phyloP scores from a whole-genome alignment of 2,888 invertebrate species.

The Pseudococcus viburni region DNA sequence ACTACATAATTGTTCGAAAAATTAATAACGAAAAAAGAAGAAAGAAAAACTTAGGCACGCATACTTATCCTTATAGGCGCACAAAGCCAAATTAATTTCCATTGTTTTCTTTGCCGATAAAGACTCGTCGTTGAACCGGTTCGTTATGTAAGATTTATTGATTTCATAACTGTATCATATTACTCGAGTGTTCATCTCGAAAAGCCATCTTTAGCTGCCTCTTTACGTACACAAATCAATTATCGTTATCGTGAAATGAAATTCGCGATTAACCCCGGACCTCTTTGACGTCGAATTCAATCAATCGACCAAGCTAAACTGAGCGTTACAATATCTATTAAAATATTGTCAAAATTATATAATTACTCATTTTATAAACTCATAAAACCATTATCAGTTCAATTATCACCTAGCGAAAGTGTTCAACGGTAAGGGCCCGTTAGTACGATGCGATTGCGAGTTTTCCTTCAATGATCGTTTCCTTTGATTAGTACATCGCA shows the following conservation, averaged over 20 bases:
- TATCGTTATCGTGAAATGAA: constrained; percentile 1
- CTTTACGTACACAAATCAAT: background rate
- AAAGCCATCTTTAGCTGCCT: constrained; percentile 13
- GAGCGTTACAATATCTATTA: constrained; percentile 21
- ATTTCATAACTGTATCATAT: constrained; percentile 39
- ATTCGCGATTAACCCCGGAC: background rate
- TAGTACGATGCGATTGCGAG: background rate
- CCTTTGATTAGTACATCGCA: constrained; percentile 7
- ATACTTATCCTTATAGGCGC: background rate
- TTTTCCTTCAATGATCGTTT: constrained; percentile 8
- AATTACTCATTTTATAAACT: constrained; percentile 13
- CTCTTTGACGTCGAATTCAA: background rate
- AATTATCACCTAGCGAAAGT: constrained; percentile 34
- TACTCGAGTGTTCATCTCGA: background rate
- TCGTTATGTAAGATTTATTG: constrained; percentile 41
- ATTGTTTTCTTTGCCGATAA: constrained; percentile 12
- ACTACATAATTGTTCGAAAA: background rate
- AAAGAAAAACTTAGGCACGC: constrained; percentile 3
- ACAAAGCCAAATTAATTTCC: constrained; percentile 32
- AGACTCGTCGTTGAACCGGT: background rate
- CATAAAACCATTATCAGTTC: constrained; percentile 8
- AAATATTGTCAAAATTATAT: constrained; percentile 25
- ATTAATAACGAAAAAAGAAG: background rate
- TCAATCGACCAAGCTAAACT: constrained; percentile 6
- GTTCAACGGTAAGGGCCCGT: constrained; percentile 21